Percentiles rank a stretch among this genome's conserved stretches.
These are phyloP conservation scores for Percopsis omiscomaycus DNA, from an alignment of 2,797 vertebrate species.

Conservation along the genomic window DNA sequence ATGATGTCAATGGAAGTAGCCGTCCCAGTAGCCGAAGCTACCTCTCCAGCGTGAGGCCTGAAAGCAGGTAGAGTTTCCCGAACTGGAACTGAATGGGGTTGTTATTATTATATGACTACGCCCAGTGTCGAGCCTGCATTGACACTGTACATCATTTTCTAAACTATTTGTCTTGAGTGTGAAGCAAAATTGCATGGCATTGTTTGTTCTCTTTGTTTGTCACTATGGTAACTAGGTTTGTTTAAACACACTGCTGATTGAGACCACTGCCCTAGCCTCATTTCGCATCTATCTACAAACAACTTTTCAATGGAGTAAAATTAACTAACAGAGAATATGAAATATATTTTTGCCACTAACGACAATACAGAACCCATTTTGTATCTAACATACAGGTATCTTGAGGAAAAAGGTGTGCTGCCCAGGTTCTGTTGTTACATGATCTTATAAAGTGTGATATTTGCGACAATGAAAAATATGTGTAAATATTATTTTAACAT, in stretches of 20 bases:
- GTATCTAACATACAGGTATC: no score
- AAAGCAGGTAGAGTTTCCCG: constrained; percentile 81
- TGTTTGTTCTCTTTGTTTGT: constrained; percentile 43
- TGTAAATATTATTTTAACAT: background rate
- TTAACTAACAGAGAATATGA: background rate
- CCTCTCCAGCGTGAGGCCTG: constrained; percentile 85
- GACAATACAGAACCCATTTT: no score
- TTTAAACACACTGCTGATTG: constrained; percentile 56
- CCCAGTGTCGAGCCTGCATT: background rate
- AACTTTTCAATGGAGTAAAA: no score
- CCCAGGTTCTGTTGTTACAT: no score
- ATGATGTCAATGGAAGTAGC: constrained; percentile 74
- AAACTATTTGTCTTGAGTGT: background rate
- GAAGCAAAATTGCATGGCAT: background rate
- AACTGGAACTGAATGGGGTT: background rate
- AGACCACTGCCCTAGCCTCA: constrained; percentile 41
- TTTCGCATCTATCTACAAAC: constrained; percentile 30
- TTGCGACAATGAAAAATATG: background rate
- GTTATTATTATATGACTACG: background rate
- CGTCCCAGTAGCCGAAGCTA: constrained; percentile 84
- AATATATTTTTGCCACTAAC: no score
- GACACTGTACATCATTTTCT: background rate
- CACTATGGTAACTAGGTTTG: constrained; percentile 14
- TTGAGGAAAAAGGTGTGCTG: no score
- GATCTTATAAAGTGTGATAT: no score